A percentile compares a stretch with the other conserved stretches of the same genome.
These are phyloP conservation scores for Cordilura impudica DNA, from an alignment of 2,888 invertebrate genomes.

Conservation along the genomic window DNA sequence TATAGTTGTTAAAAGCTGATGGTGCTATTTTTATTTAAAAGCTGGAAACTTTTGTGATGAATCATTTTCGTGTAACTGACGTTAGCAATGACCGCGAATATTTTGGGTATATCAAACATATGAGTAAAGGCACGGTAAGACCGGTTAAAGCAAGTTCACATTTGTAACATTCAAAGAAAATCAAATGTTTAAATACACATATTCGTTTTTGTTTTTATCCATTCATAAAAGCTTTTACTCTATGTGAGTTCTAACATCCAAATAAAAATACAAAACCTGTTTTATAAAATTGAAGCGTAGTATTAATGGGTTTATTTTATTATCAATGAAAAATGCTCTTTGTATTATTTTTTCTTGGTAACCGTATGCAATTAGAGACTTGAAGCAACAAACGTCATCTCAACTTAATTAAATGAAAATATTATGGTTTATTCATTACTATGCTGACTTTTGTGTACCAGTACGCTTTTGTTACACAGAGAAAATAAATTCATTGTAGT, in stretches of 20 bases:
- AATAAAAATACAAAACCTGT: not conserved
- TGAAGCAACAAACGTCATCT: not conserved
- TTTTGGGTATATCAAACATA: not conserved
- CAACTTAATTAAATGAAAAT: not conserved
- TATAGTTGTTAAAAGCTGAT: not conserved
- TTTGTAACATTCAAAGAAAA: not conserved
- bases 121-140: conserved; percentile 17
- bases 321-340: not conserved
- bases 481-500: too few relatives aligned
- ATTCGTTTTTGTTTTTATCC: too few relatives aligned
- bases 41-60: conserved; percentile 40
- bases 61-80: conserved; percentile 24
- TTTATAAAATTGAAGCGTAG: not conserved
- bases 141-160: too few relatives aligned
- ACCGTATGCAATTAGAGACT: not conserved
- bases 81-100: not conserved
- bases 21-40: conserved; percentile 21
- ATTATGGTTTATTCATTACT: too few relatives aligned
- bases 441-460: too few relatives aligned
- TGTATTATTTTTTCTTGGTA: not conserved
- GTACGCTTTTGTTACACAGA: too few relatives aligned
- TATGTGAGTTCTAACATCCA: not conserved
- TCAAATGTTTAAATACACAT: not conserved
- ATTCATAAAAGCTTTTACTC: not conserved
- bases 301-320: not conserved